These are phyloP conservation scores for Cosmia pyralina DNA, from an alignment of 2,888 invertebrate species.

Conservation along the genomic window DNA sequence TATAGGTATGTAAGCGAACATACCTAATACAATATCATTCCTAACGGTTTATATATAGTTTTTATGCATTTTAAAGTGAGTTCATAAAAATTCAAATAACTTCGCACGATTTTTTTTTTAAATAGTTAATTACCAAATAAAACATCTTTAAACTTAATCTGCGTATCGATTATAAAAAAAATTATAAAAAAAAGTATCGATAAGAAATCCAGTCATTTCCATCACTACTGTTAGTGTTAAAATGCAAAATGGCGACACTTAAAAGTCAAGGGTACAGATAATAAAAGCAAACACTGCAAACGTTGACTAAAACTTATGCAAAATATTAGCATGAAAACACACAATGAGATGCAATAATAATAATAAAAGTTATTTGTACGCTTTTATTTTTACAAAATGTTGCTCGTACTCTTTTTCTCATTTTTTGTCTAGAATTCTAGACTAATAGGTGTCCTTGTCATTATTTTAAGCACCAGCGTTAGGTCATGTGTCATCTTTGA, in stretches of 20 bases:
- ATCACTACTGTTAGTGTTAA: conserved; percentile 29
- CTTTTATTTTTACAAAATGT: conserved; percentile 19
- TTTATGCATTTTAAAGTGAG: not conserved
- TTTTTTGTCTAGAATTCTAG: conserved; percentile 16
- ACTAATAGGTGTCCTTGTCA: conserved; percentile 40
- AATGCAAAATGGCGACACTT: conserved; percentile 47
- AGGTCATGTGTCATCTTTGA: conserved; percentile 11
- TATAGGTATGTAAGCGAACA: not conserved
- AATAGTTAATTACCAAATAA: not conserved
- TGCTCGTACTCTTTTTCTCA: not conserved
- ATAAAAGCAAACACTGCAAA: conserved; percentile 39
- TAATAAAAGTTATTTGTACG: not conserved
- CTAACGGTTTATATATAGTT: not conserved
- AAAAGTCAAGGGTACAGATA: conserved; percentile 60
- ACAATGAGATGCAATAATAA: not conserved
- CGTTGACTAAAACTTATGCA: conserved; percentile 37
- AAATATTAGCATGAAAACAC: conserved; percentile 22
- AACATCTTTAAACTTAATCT: not conserved
- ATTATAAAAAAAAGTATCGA: conserved; percentile 11
- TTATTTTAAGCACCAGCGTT: conserved; percentile 37
- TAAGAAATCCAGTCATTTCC: conserved; percentile 2
- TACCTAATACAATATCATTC: not conserved
- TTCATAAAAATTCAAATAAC: not conserved
- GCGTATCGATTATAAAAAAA: not conserved
- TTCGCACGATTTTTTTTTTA: not conserved